Base-by-base conservation (phyloP, 2,797 vertebrate species). In the Hyperoplus immaculatus region DNA sequence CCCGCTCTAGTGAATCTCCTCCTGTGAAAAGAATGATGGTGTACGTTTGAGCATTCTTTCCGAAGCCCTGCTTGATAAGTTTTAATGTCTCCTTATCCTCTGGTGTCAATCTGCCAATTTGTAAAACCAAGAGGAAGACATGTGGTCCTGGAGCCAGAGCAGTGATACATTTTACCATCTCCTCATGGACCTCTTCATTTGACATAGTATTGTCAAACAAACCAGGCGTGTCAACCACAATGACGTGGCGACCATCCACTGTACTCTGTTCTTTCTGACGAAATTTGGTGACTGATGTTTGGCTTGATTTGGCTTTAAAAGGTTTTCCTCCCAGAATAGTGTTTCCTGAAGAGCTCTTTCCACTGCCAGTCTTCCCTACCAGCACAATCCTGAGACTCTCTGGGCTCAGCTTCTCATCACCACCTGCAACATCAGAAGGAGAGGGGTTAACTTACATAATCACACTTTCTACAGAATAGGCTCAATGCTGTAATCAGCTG, bases 81-180 rank as follows among this genome's bases (percentile, higher is more conserved):
- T 80, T 3, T 8, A 86, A 8, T 1, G 80, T 18, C 0, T 80
- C 54, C 16, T n/a, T 50, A 14, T 80, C 74, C 5, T 83, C 80
- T 13, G 0, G 0, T 42, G 72, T 74, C 0, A 66, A 4, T 50
- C 75, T 38, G 0, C 70, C 70, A 0, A 88, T 78, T 2, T 21
- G 0, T 14, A 90, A 3, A 53, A 88, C 86, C 66, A 89, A 5
- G 18, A 89, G 18, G 75, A 89, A 80, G 2, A 75, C 85, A 55
- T 79, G 81, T 21, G 87, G 87, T n/a, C 83, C 83, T 15, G 84
- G 87, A 69, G 74, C 47, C 51, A 82, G 38, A 6, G 1, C 21
- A 87, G 46, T 77, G 51, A 89, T 58, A 15, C 84, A 87, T 14
- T 75, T 83, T 21, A 60, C 9, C 3, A 85, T 12, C 69, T 85